Evolutionary conservation across 2,888 invertebrate species (phyloP).

Genomic region (Gasteruption jaculator): DNA sequence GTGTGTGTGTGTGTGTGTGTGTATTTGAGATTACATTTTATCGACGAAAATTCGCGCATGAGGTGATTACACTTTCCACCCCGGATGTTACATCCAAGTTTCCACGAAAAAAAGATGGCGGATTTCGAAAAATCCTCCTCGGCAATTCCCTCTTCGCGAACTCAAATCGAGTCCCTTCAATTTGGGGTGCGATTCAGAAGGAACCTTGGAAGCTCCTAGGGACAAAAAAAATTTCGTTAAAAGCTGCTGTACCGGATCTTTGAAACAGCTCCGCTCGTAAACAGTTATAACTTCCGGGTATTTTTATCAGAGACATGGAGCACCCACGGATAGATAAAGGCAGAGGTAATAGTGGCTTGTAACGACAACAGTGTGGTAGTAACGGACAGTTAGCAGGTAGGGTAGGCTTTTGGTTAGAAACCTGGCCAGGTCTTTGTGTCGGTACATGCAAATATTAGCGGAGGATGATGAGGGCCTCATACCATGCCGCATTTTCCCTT

Average conservation of each 20-base stretch:
- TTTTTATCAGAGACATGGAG: slow-evolving; percentile 8
- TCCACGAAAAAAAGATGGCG: too few relatives aligned
- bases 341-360: too few relatives aligned
- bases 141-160: too few relatives aligned
- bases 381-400: slow-evolving; percentile 9
- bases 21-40: too few relatives aligned
- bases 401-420: slow-evolving; percentile 26
- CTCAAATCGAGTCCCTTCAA: too few relatives aligned
- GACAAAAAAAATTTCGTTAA: slow-evolving; percentile 31
- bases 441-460: slow-evolving; percentile 44
- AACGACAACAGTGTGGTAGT: background rate
- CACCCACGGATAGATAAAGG: background rate
- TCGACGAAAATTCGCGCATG: too few relatives aligned
- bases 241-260: slow-evolving; percentile 23
- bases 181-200: too few relatives aligned
- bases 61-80: too few relatives aligned
- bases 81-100: too few relatives aligned
- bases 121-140: too few relatives aligned
- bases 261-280: slow-evolving; percentile 4
- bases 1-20: too few relatives aligned
- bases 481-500: slow-evolving; percentile 17
- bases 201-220: slow-evolving; percentile 25
- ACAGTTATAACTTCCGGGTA: slow-evolving; percentile 2
- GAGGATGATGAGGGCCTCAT: slow-evolving; percentile 43
- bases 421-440: slow-evolving; percentile 35